Conservation (phyloP, 2,113 vertebrate species). For the Chionis minor region DNA sequence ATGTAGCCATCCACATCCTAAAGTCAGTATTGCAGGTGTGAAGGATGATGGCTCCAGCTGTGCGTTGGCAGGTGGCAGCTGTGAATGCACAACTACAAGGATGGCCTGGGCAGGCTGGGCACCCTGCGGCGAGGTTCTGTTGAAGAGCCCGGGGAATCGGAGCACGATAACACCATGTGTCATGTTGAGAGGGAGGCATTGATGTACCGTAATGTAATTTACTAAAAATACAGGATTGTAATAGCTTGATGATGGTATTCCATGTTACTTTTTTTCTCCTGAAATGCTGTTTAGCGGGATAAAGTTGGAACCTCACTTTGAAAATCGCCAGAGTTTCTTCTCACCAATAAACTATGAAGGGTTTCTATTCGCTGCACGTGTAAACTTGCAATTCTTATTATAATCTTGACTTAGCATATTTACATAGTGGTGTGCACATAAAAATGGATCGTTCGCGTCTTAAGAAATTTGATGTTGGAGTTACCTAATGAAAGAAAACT, state of each 20-base stretch:
- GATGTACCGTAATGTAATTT: background rate
- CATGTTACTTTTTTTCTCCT: background rate
- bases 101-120: background rate
- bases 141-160: background rate
- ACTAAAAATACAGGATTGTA: background rate
- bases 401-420: background rate
- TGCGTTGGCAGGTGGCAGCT: background rate
- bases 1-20: background rate
- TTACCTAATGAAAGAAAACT: background rate
- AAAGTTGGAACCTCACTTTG: constrained; percentile 28
- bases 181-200: background rate
- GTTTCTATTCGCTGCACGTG: constrained; percentile 17
- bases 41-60: background rate
- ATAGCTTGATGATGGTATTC: background rate
- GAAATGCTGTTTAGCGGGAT: constrained; percentile 25
- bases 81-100: background rate
- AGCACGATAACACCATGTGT: background rate
- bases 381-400: background rate
- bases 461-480: background rate
- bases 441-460: background rate
- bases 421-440: background rate
- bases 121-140: background rate
- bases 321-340: background rate
- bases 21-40: background rate
- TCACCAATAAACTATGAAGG: constrained; percentile 34